phyloP scores from a whole-genome alignment of 2,888 invertebrate genomes.

The Synergus gifuensis region DNA sequence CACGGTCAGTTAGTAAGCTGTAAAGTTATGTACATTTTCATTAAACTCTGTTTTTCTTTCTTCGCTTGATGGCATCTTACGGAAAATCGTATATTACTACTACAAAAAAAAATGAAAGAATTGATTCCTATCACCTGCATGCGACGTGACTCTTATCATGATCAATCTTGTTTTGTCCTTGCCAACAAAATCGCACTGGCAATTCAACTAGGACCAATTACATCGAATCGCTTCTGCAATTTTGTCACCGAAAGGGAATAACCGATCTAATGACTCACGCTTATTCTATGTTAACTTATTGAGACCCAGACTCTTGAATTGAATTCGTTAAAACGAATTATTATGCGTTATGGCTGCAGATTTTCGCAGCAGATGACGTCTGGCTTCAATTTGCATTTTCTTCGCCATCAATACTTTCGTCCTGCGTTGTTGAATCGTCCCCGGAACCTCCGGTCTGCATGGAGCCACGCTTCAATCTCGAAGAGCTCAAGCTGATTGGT shows the following conservation, averaged over 20 bases:
- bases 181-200: conserved; percentile 35
- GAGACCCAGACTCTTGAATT: conserved; percentile 37
- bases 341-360: conserved; percentile 56
- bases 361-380: conserved; percentile 44
- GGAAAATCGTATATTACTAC: conserved; percentile 59
- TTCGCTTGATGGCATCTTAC: conserved; percentile 70
- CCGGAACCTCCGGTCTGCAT: conserved; percentile 85
- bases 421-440: conserved; percentile 87
- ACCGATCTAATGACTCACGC: conserved; percentile 41
- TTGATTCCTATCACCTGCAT: conserved; percentile 51
- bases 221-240: conserved; percentile 13
- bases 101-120: conserved; percentile 58
- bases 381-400: conserved; percentile 80
- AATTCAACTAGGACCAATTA: conserved; percentile 30
- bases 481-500: conserved; percentile 82
- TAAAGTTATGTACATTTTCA: conserved; percentile 73
- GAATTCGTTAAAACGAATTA: conserved; percentile 43
- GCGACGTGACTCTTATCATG: conserved; percentile 17
- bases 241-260: conserved; percentile 41
- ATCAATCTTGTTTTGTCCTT: conserved; percentile 27
- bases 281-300: conserved; percentile 41
- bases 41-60: conserved; percentile 56
- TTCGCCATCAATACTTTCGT: conserved; percentile 88
- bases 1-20: conserved; percentile 71
- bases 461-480: conserved; percentile 85